A percentile compares a stretch with the other conserved stretches of the same genome.
Evolutionary conservation across 2,797 vertebrate genomes (phyloP).

Genomic region (Bovichtus variegatus): DNA sequence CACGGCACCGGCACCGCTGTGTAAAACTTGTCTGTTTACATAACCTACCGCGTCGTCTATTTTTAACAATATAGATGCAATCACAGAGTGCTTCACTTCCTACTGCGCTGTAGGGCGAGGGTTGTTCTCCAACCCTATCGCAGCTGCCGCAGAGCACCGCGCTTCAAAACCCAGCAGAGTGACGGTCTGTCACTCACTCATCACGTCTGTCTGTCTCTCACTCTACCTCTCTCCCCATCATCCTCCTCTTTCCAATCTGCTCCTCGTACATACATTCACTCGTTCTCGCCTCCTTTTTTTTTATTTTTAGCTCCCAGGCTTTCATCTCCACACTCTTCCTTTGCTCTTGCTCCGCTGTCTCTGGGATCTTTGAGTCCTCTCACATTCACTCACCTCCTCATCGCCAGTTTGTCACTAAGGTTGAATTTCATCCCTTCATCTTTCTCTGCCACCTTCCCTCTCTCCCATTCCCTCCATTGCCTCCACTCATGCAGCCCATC

Average conservation of each 20-base stretch:
- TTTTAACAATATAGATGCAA: conserved; percentile 70
- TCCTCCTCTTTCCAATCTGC: conserved; percentile 48
- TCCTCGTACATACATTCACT: conserved; percentile 29
- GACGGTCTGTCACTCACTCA: conserved; percentile 79
- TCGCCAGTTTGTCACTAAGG: conserved; percentile 55
- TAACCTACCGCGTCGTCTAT: conserved; percentile 66
- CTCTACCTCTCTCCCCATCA: conserved; percentile 5
- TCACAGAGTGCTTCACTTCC: conserved; percentile 59
- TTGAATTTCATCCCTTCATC: conserved; percentile 70
- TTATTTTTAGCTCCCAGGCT: conserved; percentile 15
- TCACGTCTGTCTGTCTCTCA: conserved; percentile 52
- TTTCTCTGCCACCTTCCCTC: conserved; percentile 39
- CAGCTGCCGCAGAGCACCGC: conserved; percentile 68
- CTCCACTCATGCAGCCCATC: conserved; percentile 70
- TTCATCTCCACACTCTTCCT: conserved; percentile 39
- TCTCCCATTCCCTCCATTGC: conserved; percentile 43
- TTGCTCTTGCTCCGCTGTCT: conserved; percentile 36
- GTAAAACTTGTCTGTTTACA: conserved; percentile 62
- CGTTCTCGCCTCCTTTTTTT: conserved; percentile 9
- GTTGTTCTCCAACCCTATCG: conserved; percentile 54
- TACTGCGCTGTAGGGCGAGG: conserved; percentile 30
- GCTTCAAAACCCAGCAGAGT: conserved; percentile 73
- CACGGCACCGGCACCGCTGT: conserved; percentile 11
- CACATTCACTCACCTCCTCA: conserved; percentile 42
- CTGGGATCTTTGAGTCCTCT: conserved; percentile 34